These are phyloP conservation scores for Cremastinae sp. DNA, from an alignment of 2,888 invertebrate species.

Conservation along the genomic window DNA sequence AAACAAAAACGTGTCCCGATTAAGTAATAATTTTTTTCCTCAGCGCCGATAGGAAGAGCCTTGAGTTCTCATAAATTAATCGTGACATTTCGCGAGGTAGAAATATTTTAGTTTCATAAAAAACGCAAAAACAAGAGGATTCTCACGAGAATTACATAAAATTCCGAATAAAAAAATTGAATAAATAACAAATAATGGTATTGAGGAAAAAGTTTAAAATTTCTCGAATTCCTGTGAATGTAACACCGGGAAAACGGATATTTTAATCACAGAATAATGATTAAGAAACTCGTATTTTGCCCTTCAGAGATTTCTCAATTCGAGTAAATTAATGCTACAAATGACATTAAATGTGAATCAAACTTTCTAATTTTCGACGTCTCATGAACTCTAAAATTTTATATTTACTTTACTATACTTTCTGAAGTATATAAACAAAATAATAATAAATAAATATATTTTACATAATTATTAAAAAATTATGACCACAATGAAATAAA, in stretches of 20 bases:
- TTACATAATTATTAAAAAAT: not conserved
- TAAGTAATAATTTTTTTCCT: slow-evolving; percentile 2
- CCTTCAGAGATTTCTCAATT: slow-evolving; percentile 3
- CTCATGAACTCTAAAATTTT: too few relatives aligned
- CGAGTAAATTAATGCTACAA: not conserved
- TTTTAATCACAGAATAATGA: not conserved
- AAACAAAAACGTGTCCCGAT: not conserved
- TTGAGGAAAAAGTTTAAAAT: too few relatives aligned
- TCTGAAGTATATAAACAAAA: not conserved
- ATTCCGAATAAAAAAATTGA: not conserved
- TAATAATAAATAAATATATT: not conserved
- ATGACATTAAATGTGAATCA: too few relatives aligned
- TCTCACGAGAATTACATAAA: not conserved
- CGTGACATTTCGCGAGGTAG: slow-evolving; percentile 9
- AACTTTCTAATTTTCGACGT: too few relatives aligned
- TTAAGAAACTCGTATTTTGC: slow-evolving; percentile 1
- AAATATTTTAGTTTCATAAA: slow-evolving; percentile 2
- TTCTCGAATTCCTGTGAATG: too few relatives aligned
- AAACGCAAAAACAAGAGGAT: not conserved
- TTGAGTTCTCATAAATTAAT: slow-evolving; percentile 25
- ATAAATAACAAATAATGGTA: too few relatives aligned
- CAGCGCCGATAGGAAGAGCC: slow-evolving; percentile 5
- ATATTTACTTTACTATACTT: too few relatives aligned
- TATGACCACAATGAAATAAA: too few relatives aligned
- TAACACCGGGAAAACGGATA: not conserved